Evolutionary conservation across 2,113 vertebrate species (phyloP), one percentile per base, ranked within the genome.

Genomic region (Salvelinus alpinus): DNA sequence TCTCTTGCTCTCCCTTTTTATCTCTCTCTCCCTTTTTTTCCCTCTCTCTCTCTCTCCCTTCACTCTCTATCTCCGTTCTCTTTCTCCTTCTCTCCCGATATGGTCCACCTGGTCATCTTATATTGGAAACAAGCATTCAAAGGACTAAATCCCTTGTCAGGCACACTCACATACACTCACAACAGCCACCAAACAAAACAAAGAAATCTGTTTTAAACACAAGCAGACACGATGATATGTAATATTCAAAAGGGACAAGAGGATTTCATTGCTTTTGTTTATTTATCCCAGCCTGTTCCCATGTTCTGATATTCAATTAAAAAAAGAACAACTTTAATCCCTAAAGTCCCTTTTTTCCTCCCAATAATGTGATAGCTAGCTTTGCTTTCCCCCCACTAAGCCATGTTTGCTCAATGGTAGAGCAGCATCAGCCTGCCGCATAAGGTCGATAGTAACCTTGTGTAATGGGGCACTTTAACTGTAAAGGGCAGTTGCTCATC

Each of bases 401-500:
- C 77, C 82, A 73, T 75, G 71, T 77, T 34, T 31, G 80, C 78
- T 54, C 44, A 78, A 80, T 78, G 77, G 77, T 69, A 87, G 73
- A 82, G 70, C 75, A 85, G 77, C 64, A 62, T n/a, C n/a, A 1
- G 47, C 12, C 38, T 22, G 38, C 22, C 9, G 22, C 22, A 22
- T 22, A 72, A 64, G 72, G 72, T 67, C 70, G 74, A 78, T 34
- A 72, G 59, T 69, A 67, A 77, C 51, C 48, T 1, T 22, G 12
- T 68, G 71, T 83, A 82, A 88, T 68, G 27, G 38, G 73, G 78
- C 83, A 76, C 78, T 85, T 78, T 48, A 54, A 11, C 80, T 80
- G 69, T 57, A 82, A 90, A 90, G 82, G 83, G 48, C 83, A 85
- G 78, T 60, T 72, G 79, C 81, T 85, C 87, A 79, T 54, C 83